Evolutionary conservation across 1,140 invertebrate genomes (phyloP), one percentile per base, ranked within the genome.

Genomic region (Portunus trituberculatus): DNA sequence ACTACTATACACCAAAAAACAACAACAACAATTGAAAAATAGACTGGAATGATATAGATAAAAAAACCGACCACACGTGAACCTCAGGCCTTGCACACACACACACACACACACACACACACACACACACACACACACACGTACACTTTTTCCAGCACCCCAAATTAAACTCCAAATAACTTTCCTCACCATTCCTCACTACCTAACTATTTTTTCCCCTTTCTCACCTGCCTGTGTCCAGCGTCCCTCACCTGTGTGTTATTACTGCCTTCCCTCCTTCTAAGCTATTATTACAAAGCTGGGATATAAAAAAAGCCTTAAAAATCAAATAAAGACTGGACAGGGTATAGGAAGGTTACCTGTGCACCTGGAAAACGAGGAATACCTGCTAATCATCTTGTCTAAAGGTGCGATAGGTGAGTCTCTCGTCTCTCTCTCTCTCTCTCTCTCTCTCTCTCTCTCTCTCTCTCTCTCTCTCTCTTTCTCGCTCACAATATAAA

Each of bases 91-190:
- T 20, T 20, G 20, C 20, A 76, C 20, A 76, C 67, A 16, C 6
- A 76, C 67, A 76, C 67, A 76, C 67, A 76, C 67, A 76, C 67
- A 76, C 67, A 76, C 67, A 76, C 67, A 76, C 67, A 76, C n/a
- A 76, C 20, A 76, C 67, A 76, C 67, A 76, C 67, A 76, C 67
- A 76, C 67, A 76, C 67, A 76, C 67, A 76, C 67, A n/a, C 20
- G n/a, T 25, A 76, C 67, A 16, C 20, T 20, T 76, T 76, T 76
- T 76, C 20, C 67, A 7, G 6, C 67, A n/a, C 67, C 67, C 20
- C 67, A 76, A 76, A 76, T 76, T n/a, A 76, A 25, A n/a, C 67
- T 76, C 67, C 20, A 20, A 76, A 76, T 76, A 76, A n/a, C 6
- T 76, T n/a, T n/a, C 20, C 67, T 76, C 67, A 76, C 20, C 20